Evolutionary conservation across 2,113 vertebrate genomes (phyloP), one percentile per base, ranked within the genome.

Genomic region (Psilopogon haemacephalus): DNA sequence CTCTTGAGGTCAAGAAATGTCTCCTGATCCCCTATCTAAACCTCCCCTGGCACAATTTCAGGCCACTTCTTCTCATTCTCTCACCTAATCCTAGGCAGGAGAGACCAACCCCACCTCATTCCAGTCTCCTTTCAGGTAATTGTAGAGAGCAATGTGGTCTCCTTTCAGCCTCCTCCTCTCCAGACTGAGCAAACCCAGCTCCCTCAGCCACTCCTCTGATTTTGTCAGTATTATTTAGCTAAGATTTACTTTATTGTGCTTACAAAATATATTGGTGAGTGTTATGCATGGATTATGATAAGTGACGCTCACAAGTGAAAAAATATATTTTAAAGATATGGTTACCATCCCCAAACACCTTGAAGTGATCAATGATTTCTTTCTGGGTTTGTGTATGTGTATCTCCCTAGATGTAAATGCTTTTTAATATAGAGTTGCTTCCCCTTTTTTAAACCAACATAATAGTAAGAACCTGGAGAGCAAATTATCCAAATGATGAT

Each of bases 371-470:
- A 68, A 1, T 63, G 4, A 35, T 50, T 79, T 64, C 69, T 46
- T 68, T 85, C 32, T 83, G 0, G 32, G 28, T 76, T 79, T 50
- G 8, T 0, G 0, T 40, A 5, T 16, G 3, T 54, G 9, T 54
- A 38, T 46, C 18, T 35, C 27, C 27, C 44, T 56, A 23, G 4
- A 37, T 84, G 9, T 33, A 37, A 17, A 50, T 90, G 26, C 26
- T 70, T 93, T 70, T 46, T 54, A 67, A 28, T 24, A 50, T 4
- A 21, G 27, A 80, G 17, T 67, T 84, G 12, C 12, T 63, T 15
- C 1, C 0, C 16, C 42, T 65, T 64, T 59, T 56, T 65, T 33
- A 6, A 58, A 28, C 1, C 9, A 82, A 26, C 4, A 38, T 37
- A 78, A 55, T 32, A 58, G 5, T 20, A 54, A 46, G 9, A 74